Conservation (phyloP, 2,113 vertebrate genomes). For the Morone chrysops region DNA sequence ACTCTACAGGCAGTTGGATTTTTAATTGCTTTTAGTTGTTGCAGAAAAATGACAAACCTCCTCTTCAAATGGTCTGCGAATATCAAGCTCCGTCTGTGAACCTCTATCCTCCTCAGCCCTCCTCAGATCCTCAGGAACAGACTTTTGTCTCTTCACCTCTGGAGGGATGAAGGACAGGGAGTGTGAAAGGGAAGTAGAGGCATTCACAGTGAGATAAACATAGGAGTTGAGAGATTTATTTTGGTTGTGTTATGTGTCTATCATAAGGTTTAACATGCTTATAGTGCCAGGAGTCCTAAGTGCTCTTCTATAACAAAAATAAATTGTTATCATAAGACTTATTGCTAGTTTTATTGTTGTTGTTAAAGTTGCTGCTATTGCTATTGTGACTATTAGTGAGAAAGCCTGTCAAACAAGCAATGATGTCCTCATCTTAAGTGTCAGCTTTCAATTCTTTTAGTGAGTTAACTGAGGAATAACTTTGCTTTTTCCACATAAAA, state of each 20-base stretch:
- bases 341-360: not conserved
- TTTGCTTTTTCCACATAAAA: not conserved
- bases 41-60: conserved; percentile 87
- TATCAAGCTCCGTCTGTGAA: conserved; percentile 88
- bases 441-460: not conserved
- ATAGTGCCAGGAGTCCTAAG: too few species aligned
- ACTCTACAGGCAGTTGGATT: too few species aligned
- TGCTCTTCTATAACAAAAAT: not conserved
- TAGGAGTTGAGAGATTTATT: not conserved
- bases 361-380: not conserved
- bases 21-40: too few species aligned
- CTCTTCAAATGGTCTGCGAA: conserved; percentile 93
- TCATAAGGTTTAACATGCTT: too few species aligned
- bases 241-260: too few species aligned
- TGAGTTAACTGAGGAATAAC: not conserved
- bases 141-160: conserved; percentile 98
- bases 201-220: not conserved
- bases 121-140: conserved; percentile 95
- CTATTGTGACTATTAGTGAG: not conserved
- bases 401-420: not conserved
- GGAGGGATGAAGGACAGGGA: conserved; percentile 67
- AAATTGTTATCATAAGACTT: not conserved
- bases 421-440: not conserved
- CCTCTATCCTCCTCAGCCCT: conserved; percentile 90
- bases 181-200: too few species aligned